phyloP scores from a whole-genome alignment of 2,113 vertebrate genomes.

The Prolemur simus region DNA sequence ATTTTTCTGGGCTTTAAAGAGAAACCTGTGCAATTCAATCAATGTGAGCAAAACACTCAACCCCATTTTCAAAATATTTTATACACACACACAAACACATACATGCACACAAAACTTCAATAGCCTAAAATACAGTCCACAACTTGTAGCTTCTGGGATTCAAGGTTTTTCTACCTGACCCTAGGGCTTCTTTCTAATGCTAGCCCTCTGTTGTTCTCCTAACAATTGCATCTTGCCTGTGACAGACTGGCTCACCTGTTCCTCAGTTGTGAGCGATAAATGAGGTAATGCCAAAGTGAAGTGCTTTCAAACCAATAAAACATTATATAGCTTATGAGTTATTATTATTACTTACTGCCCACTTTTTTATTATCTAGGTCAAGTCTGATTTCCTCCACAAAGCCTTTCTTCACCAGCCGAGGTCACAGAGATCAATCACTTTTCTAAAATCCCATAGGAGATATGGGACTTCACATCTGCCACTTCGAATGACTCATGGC shows the following conservation, averaged over 20 bases:
- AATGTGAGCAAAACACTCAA: neutral
- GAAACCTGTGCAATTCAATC: neutral
- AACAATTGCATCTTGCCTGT: neutral
- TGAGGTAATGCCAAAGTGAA: conserved; percentile 44
- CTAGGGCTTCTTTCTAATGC: neutral
- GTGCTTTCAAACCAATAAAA: conserved; percentile 49
- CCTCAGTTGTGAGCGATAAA: neutral
- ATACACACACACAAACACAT: neutral
- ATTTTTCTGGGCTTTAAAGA: neutral
- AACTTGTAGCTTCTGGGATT: neutral
- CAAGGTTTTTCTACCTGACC: neutral
- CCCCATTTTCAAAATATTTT: neutral
- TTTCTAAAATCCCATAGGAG: neutral
- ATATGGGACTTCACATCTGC: neutral
- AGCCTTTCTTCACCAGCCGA: neutral
- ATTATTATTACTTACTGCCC: conserved; percentile 39
- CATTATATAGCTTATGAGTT: neutral
- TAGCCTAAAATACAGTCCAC: neutral
- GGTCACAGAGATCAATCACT: conserved; percentile 21
- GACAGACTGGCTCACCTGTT: neutral
- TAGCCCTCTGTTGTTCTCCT: neutral
- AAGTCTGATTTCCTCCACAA: conserved; percentile 14
- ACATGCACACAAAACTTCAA: neutral
- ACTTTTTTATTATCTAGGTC: neutral
- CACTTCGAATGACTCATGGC: conserved; percentile 53